These are phyloP conservation scores for Rhinophrynus dorsalis DNA, from an alignment of 2,797 vertebrate genomes.

Conservation along the genomic window DNA sequence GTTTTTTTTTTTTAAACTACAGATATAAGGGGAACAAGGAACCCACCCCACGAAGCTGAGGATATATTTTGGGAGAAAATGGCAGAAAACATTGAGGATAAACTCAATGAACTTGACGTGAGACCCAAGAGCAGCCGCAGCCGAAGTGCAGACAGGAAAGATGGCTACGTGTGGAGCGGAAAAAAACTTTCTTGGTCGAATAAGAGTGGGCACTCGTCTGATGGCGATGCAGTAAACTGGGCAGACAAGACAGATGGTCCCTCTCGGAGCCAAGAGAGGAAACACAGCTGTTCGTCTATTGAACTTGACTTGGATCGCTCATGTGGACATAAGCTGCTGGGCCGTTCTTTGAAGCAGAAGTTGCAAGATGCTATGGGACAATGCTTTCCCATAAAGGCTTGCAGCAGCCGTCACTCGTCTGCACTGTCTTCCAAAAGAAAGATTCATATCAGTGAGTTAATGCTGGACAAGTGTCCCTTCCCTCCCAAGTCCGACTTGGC, in stretches of 20 bases:
- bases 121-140: slow-evolving; percentile 87
- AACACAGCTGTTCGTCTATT: slow-evolving; percentile 81
- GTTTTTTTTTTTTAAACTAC: slow-evolving; percentile 25
- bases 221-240: slow-evolving; percentile 51
- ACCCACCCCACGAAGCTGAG: neutral
- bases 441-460: slow-evolving; percentile 92
- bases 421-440: slow-evolving; percentile 89
- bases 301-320: slow-evolving; percentile 78
- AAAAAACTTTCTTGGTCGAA: slow-evolving; percentile 88
- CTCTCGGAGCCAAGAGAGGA: slow-evolving; percentile 80
- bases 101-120: slow-evolving; percentile 74
- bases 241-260: slow-evolving; percentile 65
- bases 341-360: slow-evolving; percentile 89
- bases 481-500: slow-evolving; percentile 90
- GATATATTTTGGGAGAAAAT: slow-evolving; percentile 51
- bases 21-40: slow-evolving; percentile 54
- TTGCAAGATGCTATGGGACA: slow-evolving; percentile 92
- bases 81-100: slow-evolving; percentile 78
- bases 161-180: slow-evolving; percentile 86
- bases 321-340: slow-evolving; percentile 82
- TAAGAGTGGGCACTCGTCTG: slow-evolving; percentile 67
- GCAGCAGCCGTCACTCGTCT: slow-evolving; percentile 76
- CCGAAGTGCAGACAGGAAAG: slow-evolving; percentile 86
- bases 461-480: slow-evolving; percentile 94
- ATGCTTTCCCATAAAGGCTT: slow-evolving; percentile 88